Conservation (phyloP, 2,888 invertebrate species). For the Myathropa florea region DNA sequence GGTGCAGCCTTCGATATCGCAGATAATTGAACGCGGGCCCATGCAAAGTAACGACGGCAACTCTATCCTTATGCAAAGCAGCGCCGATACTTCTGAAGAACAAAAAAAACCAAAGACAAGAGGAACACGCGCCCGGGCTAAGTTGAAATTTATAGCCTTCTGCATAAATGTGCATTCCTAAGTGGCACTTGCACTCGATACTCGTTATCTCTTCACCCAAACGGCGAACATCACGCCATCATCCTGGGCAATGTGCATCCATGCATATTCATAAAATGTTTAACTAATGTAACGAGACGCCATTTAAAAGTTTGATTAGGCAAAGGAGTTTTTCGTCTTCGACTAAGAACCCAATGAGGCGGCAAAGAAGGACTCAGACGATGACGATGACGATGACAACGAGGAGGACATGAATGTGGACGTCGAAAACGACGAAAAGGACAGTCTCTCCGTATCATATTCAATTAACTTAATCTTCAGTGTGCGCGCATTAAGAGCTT, state of each 20-base stretch:
- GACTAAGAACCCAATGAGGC: not conserved
- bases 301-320: slow-evolving; percentile 67
- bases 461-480: slow-evolving; percentile 67
- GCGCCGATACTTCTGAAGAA: not conserved
- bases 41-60: slow-evolving; percentile 47
- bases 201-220: slow-evolving; percentile 52
- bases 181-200: slow-evolving; percentile 64
- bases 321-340: slow-evolving; percentile 5
- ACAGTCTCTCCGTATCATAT: slow-evolving; percentile 51
- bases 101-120: not conserved
- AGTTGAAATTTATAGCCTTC: slow-evolving; percentile 58
- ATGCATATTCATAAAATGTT: slow-evolving; percentile 67
- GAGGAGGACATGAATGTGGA: not conserved
- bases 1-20: slow-evolving; percentile 42
- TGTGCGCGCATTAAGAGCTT: slow-evolving; percentile 60
- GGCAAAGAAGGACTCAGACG: not conserved
- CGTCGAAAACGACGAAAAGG: not conserved
- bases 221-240: not conserved
- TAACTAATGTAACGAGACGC: slow-evolving; percentile 63
- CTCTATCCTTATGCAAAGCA: slow-evolving; percentile 46
- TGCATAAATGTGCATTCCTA: slow-evolving; percentile 64
- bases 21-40: slow-evolving; percentile 62
- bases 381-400: not conserved
- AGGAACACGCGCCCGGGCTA: slow-evolving; percentile 30
- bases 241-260: not conserved